Evolutionary conservation across 2,797 vertebrate genomes (phyloP).

Genomic region (Gadopsis bispinosus): DNA sequence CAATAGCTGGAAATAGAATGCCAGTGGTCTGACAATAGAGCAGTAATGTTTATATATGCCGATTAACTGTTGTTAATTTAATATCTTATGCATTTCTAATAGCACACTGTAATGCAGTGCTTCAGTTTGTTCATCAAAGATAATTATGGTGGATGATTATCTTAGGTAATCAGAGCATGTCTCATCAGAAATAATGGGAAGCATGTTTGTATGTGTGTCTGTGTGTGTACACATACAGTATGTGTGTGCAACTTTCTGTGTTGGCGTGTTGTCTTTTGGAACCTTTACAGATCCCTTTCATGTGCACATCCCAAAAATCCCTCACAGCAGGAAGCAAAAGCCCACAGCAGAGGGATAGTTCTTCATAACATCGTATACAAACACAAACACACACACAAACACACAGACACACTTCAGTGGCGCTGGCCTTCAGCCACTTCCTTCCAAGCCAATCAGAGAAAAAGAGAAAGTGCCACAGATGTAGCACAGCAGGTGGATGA

Average conservation of each 20-base stretch:
- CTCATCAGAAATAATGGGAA: slow-evolving; percentile 19
- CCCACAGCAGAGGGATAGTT: slow-evolving; percentile 34
- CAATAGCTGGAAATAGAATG: not conserved
- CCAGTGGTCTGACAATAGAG: not conserved
- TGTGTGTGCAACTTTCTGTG: not conserved
- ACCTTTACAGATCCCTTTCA: slow-evolving; percentile 53
- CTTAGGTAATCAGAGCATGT: slow-evolving; percentile 49
- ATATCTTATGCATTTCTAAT: slow-evolving; percentile 22
- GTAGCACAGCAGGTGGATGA: slow-evolving; percentile 58
- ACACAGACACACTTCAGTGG: slow-evolving; percentile 2
- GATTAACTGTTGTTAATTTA: not conserved
- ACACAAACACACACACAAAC: slow-evolving; percentile 14
- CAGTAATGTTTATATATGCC: not conserved
- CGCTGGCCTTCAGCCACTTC: slow-evolving; percentile 62
- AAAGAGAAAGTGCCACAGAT: slow-evolving; percentile 58
- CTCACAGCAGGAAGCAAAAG: slow-evolving; percentile 50
- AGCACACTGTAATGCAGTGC: slow-evolving; percentile 15
- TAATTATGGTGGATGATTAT: slow-evolving; percentile 58
- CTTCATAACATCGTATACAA: slow-evolving; percentile 31
- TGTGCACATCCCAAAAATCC: slow-evolving; percentile 48
- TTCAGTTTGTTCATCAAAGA: slow-evolving; percentile 47
- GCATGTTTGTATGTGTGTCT: slow-evolving; percentile 2
- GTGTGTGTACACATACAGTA: not conserved
- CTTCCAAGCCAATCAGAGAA: slow-evolving; percentile 60
- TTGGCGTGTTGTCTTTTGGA: slow-evolving; percentile 28